Base-by-base conservation (phyloP, 2,113 vertebrate species). In the Coptodon rendalli region DNA sequence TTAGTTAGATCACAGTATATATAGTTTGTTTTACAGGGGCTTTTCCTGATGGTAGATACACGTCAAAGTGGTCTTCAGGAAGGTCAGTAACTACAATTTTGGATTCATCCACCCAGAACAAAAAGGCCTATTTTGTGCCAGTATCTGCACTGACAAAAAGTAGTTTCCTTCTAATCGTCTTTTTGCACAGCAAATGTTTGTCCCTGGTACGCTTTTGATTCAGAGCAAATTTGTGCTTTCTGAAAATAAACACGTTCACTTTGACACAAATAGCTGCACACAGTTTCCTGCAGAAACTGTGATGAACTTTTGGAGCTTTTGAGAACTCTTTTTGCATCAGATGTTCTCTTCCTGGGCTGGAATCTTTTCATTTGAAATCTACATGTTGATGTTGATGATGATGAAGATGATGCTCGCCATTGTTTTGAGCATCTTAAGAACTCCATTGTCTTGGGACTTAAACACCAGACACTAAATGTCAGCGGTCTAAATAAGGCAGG, bases 261-360 rank as follows among this genome's bases (percentile, higher is more conserved):
- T 68, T 68, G 12, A 14, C 53, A 56, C 22, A 24, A 56, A 56
- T 1, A 56, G 53, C 53, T 24, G 53, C 22, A 0, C 9, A 12
- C 53, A 13, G 53, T 56, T 22, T 56, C 22, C 54, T 57, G 54
- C 24, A 57, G 24, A 27, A 27, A 24, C 24, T 27, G 12, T 27
- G 24, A 57, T 57, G 12, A 57, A 5, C 7, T 57, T 57, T 27
- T 57, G 24, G 22, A 27, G 22, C 22, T 57, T 27, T 57, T 24
- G 54, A 27, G 24, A 14, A 27, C 66, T 71, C 7, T 43, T 71
- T 43, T 24, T 16, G 36, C 63, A 5, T 68, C n/a, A 68, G 63
- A 68, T 68, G n/a, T 68, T 68, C 0, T 68, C 0, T 40, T 40
- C 63, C 63, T 24, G 36, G 63, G n/a, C 3, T 22, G 34, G 17